Base-by-base conservation (phyloP, 1,140 invertebrate genomes). In the Conopomorpha cramerella region DNA sequence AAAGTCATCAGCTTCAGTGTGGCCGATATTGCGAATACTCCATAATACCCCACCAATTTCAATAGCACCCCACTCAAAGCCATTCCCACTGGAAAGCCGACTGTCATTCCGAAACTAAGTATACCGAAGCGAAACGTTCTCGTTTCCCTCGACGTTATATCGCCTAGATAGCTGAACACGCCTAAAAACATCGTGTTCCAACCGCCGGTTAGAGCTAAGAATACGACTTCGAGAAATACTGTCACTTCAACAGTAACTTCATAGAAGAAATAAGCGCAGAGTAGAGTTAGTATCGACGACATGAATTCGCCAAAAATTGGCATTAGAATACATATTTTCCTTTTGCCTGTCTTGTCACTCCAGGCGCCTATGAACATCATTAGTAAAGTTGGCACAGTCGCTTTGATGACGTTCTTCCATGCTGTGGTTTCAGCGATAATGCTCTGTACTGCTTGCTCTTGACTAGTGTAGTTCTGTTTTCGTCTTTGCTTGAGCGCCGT, bases 171-270 rank as follows among this genome's bases (percentile, higher is more conserved):
- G 54, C 91, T 93, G 61, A 92, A 95, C 8, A 88, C 84, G 1
- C 89, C 89, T 80, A 95, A 90, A 41, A 93, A 85, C 83, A 93
- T 88, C 16, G 89, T 90, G 48, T 92, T 89, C 85, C 88, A 91
- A 2, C 91, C 91, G 1, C 90, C 90, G 1, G 89, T 88, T 0
- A 95, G 47, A 0, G 87, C 84, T 1, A 88, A 88, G 83, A 27
- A 90, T 62, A 91, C 86, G 8, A 87, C 82, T 3, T 72, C 67
- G 55, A 71, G 68, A 40, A 90, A 72, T 0, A 86, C 88, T n/a
- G 86, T 85, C 18, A 82, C 84, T 62, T 91, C 88, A 81, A 92
- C 89, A 0, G 88, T 85, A 17, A 88, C 55, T 54, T 86, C 81
- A 52, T 87, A 78, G 60, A 87, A 86, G 49, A 87, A 90, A 49